Percentiles rank a stretch among this genome's conserved stretches.
Evolutionary conservation across 2,113 vertebrate species (phyloP).

Genomic region (Leptobrachium ailaonicum): DNA sequence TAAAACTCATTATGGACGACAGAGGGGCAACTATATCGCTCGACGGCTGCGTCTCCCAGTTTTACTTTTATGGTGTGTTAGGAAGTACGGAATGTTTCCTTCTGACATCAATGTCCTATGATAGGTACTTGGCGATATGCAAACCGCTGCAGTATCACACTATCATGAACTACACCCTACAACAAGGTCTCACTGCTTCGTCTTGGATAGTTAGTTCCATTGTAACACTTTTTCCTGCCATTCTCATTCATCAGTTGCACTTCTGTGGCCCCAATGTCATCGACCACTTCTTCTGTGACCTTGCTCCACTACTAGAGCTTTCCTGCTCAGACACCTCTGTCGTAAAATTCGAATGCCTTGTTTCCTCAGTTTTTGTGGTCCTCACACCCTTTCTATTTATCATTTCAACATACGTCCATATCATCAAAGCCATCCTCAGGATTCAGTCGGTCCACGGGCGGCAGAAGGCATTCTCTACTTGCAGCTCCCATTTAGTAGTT

Average conservation of each 20-base stretch:
- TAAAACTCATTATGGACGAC: conserved; percentile 24
- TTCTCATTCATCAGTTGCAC: conserved; percentile 3
- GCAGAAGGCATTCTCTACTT: conserved; percentile 55
- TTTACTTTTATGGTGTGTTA: conserved; percentile 24
- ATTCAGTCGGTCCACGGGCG: conserved; percentile 49
- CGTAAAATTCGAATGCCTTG: conserved; percentile 7
- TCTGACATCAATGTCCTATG: conserved; percentile 50
- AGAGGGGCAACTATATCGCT: conserved; percentile 49
- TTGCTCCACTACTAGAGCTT: conserved; percentile 25
- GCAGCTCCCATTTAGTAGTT: conserved; percentile 53
- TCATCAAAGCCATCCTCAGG: conserved; percentile 52
- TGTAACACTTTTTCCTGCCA: conserved; percentile 37
- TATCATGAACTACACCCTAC: conserved; percentile 44
- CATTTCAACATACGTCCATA: conserved; percentile 43
- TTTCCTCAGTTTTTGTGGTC: conserved; percentile 32
- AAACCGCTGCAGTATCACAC: conserved; percentile 40
- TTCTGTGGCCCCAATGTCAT: conserved; percentile 17
- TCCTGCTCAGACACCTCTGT: conserved; percentile 9
- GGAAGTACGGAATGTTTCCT: conserved; percentile 42
- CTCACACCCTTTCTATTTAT: conserved; percentile 52
- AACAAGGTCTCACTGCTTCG: conserved; percentile 15
- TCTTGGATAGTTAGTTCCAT: conserved; percentile 42
- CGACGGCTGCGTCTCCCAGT: conserved; percentile 14
- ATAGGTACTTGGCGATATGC: conserved; percentile 50
- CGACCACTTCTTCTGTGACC: conserved; percentile 39